Percentiles rank a stretch among this genome's conserved stretches.
These are phyloP conservation scores for Sigmodon hispidus DNA, from an alignment of 2,113 vertebrate genomes.

Conservation along the genomic window DNA sequence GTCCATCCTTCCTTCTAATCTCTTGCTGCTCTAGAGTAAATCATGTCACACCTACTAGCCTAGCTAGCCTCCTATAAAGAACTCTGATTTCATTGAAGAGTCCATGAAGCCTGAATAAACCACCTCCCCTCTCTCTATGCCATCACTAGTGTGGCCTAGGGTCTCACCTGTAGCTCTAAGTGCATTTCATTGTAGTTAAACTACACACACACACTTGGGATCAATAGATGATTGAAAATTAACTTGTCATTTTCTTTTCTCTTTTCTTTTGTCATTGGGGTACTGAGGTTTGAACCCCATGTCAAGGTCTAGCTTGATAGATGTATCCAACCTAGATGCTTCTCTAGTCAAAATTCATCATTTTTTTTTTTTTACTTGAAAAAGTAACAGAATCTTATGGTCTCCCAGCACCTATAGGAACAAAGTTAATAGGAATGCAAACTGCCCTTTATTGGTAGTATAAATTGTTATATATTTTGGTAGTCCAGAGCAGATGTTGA, in stretches of 20 bases:
- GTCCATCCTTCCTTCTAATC: background rate
- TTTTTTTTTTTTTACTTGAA: background rate
- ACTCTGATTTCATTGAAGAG: background rate
- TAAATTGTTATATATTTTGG: background rate
- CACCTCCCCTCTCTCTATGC: no score
- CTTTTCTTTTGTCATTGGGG: background rate
- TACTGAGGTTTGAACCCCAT: background rate
- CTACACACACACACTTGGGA: background rate
- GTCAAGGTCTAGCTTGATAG: background rate
- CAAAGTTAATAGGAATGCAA: background rate
- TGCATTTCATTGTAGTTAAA: background rate
- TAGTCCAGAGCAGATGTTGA: slow-evolving; percentile 1
- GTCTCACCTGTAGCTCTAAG: background rate
- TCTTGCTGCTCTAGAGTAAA: background rate
- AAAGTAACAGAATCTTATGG: background rate
- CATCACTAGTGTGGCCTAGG: background rate
- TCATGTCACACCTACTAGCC: background rate
- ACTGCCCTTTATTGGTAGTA: background rate
- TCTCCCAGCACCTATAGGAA: background rate
- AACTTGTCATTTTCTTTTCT: background rate
- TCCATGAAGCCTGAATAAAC: no score
- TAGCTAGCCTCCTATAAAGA: background rate
- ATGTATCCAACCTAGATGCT: background rate
- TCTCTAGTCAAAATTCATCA: background rate
- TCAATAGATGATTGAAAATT: background rate